Evolutionary conservation across 2,797 vertebrate genomes (phyloP).

Genomic region (Adrianichthys oophorus): DNA sequence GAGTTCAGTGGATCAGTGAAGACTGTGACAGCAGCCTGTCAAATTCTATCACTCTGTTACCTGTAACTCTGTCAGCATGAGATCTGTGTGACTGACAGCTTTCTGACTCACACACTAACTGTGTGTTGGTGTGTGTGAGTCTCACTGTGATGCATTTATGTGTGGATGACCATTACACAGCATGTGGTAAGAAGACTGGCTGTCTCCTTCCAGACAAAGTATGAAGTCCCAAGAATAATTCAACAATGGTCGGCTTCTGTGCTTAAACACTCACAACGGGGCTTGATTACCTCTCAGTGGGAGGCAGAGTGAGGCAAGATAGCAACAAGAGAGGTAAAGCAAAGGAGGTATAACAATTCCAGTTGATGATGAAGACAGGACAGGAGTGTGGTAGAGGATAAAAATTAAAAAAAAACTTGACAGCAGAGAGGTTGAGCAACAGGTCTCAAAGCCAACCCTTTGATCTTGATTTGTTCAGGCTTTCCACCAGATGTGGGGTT

Average conservation of each 20-base stretch:
- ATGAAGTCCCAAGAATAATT: conserved; percentile 63
- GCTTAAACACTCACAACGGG: conserved; percentile 75
- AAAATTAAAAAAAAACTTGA: conserved; percentile 42
- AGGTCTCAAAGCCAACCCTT: conserved; percentile 51
- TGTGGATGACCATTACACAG: conserved; percentile 34
- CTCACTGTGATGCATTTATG: conserved; percentile 13
- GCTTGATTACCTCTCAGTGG: conserved; percentile 70
- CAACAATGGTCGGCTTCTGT: conserved; percentile 42
- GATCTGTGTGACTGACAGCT: conserved; percentile 50
- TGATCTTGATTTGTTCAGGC: conserved; percentile 57
- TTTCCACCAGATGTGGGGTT: conserved; percentile 62
- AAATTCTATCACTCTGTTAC: conserved; percentile 46
- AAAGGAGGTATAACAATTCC: conserved; percentile 49
- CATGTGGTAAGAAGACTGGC: conserved; percentile 30
- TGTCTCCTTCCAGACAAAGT: conserved; percentile 51
- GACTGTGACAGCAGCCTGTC: conserved; percentile 32
- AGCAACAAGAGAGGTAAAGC: conserved; percentile 39
- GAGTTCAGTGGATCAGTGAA: conserved; percentile 15
- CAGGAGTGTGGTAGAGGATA: conserved; percentile 19
- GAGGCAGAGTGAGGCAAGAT: conserved; percentile 46
- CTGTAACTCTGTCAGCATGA: conserved; percentile 58
- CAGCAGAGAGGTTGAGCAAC: conserved; percentile 46
- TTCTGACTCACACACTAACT: conserved; percentile 44
- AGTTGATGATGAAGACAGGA: conserved; percentile 22
- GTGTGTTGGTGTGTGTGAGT: conserved; percentile 21